Conservation (phyloP, 2,797 vertebrate species). For the Sphaeramia orbicularis region DNA sequence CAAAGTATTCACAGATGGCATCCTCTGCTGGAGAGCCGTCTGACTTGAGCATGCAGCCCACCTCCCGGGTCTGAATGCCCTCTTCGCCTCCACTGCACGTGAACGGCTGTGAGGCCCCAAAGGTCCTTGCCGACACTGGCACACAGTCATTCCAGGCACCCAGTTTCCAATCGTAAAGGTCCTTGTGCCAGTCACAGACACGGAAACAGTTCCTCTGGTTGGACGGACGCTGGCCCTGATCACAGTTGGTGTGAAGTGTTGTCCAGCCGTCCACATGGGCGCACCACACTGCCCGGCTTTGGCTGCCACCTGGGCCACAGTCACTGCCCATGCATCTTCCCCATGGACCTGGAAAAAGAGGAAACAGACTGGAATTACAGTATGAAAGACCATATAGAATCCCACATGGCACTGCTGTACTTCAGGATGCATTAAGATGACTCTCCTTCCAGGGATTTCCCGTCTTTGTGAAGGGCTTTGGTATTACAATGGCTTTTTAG, state of each 20-base stretch:
- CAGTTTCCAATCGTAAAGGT: slow-evolving; percentile 94
- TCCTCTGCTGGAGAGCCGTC: slow-evolving; percentile 88
- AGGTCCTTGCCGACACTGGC: slow-evolving; percentile 87
- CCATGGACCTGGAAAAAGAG: slow-evolving; percentile 90
- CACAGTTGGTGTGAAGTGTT: slow-evolving; percentile 94
- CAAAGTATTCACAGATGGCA: slow-evolving; percentile 96
- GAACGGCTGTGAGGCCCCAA: slow-evolving; percentile 75
- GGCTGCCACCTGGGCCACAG: slow-evolving; percentile 96
- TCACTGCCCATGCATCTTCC: slow-evolving; percentile 98
- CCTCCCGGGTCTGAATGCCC: slow-evolving; percentile 93
- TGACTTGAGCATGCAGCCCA: slow-evolving; percentile 90
- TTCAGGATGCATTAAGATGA: no score
- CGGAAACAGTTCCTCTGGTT: slow-evolving; percentile 97
- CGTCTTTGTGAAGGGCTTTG: no score
- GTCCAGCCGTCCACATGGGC: slow-evolving; percentile 97
- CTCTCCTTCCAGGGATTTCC: no score
- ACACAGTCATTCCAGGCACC: slow-evolving; percentile 92
- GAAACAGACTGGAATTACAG: slow-evolving; percentile 30
- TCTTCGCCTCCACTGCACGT: slow-evolving; percentile 91
- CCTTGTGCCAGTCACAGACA: slow-evolving; percentile 98
- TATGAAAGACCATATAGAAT: not conserved
- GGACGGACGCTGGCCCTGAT: slow-evolving; percentile 88
- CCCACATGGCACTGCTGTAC: no score
- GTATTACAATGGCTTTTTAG: no score
- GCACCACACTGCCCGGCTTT: slow-evolving; percentile 96